Percentiles rank a stretch among this genome's conserved stretches.
These are phyloP conservation scores for Cossypha polioptera DNA, from an alignment of 2,797 vertebrate species.

Conservation along the genomic window DNA sequence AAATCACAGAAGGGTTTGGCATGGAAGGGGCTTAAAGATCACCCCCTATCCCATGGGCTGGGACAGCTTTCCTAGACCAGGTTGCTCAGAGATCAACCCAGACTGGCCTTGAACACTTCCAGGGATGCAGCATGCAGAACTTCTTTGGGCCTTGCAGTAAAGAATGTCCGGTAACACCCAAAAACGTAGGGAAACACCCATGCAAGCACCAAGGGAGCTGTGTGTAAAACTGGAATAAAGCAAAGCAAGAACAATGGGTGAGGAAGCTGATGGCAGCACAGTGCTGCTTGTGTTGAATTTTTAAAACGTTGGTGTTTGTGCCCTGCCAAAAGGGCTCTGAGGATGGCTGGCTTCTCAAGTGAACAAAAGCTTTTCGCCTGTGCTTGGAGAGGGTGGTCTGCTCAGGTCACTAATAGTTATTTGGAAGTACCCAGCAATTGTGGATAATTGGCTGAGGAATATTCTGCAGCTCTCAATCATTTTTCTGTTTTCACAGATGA, in stretches of 20 bases:
- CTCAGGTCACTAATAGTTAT: background rate
- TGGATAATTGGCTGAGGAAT: constrained; percentile 40
- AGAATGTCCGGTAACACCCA: background rate
- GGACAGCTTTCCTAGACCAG: background rate
- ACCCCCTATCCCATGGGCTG: no score
- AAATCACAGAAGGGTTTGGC: background rate
- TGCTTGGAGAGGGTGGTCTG: background rate
- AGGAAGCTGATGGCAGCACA: background rate
- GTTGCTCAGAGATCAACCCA: background rate
- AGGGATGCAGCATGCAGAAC: background rate
- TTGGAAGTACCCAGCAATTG: background rate
- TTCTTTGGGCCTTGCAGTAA: background rate
- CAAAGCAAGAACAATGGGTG: background rate
- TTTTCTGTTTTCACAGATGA: constrained; percentile 56
- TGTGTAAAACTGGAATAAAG: background rate
- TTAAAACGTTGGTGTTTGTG: background rate
- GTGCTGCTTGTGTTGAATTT: background rate
- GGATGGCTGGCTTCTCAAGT: background rate
- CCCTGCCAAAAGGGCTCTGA: background rate
- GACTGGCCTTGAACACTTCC: background rate
- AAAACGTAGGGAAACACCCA: background rate
- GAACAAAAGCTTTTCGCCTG: background rate
- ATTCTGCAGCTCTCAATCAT: constrained; percentile 20
- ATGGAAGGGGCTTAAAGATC: no score
- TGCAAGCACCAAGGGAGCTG: background rate